phyloP scores from a whole-genome alignment of 2,797 vertebrate genomes.

The Dendrocincla fuliginosa region DNA sequence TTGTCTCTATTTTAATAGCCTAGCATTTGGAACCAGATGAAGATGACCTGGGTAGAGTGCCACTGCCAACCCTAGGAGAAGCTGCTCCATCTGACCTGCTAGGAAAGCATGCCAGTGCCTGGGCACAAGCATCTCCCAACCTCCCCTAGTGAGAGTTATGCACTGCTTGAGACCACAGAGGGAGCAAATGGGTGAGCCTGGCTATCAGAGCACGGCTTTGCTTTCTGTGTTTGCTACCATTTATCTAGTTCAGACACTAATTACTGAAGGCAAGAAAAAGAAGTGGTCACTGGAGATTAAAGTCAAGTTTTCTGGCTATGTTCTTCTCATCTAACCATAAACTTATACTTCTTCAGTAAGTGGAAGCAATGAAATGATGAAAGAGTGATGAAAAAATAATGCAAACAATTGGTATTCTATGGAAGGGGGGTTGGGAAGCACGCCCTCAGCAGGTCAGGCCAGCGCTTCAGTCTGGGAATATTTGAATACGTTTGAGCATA shows the following conservation, averaged over 20 bases:
- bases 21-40: not conserved
- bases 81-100: not conserved
- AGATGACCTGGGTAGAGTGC: not conserved
- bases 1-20: not conserved
- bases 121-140: not conserved
- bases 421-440: not conserved
- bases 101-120: not conserved
- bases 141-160: rapidly evolving
- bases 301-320: not conserved
- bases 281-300: not conserved
- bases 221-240: not conserved
- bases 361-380: not conserved
- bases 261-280: not conserved
- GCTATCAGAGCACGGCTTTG: not conserved
- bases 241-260: not conserved
- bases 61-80: not conserved
- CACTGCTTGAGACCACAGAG: not conserved
- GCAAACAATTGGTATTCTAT: not conserved
- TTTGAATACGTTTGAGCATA: not conserved
- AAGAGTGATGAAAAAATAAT: not conserved
- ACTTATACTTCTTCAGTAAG: not conserved
- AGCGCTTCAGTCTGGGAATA: not conserved
- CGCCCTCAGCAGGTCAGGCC: not conserved
- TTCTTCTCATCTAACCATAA: not conserved
- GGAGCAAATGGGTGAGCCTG: rapidly evolving